phyloP scores from a whole-genome alignment of 2,888 invertebrate genomes.

The Amphipoea lucens region DNA sequence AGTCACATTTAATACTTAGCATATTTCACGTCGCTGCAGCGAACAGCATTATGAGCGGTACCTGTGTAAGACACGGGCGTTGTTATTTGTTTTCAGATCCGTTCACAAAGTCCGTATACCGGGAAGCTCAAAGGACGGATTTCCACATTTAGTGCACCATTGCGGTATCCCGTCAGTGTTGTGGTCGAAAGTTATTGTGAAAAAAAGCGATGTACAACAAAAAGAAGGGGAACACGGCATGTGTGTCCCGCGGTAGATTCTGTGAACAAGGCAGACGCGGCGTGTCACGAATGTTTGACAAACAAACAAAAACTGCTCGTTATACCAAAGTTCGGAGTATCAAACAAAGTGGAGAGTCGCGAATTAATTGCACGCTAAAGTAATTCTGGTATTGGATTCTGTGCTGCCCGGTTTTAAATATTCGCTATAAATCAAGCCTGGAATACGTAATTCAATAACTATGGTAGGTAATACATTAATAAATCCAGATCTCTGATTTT shows the following conservation, averaged over 20 bases:
- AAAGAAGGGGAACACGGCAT: not conserved
- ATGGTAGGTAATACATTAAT: conserved; percentile 23
- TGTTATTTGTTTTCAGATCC: conserved; percentile 60
- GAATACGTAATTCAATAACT: conserved; percentile 48
- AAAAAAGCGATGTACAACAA: conserved; percentile 45
- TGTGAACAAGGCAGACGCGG: conserved; percentile 26
- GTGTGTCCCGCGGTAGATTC: conserved; percentile 18
- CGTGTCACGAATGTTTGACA: conserved; percentile 68
- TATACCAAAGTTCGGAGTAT: conserved; percentile 59
- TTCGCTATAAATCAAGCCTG: conserved; percentile 43
- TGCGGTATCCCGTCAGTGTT: conserved; percentile 22
- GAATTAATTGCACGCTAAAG: conserved; percentile 37
- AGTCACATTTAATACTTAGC: conserved; percentile 51
- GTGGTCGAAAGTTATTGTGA: conserved; percentile 28
- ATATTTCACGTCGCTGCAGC: conserved; percentile 53
- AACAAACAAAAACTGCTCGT: conserved; percentile 70
- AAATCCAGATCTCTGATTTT: conserved; percentile 14
- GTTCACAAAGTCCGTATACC: conserved; percentile 36
- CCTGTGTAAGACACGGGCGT: conserved; percentile 34
- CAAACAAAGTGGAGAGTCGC: conserved; percentile 39
- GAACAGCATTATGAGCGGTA: conserved; percentile 42
- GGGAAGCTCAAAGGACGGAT: conserved; percentile 25
- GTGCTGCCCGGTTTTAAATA: conserved; percentile 41
- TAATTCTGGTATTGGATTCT: conserved; percentile 47
- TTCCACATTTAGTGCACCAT: conserved; percentile 25